Evolutionary conservation across 2,888 invertebrate species (phyloP).

Genomic region (Criorhina ranunculi): DNA sequence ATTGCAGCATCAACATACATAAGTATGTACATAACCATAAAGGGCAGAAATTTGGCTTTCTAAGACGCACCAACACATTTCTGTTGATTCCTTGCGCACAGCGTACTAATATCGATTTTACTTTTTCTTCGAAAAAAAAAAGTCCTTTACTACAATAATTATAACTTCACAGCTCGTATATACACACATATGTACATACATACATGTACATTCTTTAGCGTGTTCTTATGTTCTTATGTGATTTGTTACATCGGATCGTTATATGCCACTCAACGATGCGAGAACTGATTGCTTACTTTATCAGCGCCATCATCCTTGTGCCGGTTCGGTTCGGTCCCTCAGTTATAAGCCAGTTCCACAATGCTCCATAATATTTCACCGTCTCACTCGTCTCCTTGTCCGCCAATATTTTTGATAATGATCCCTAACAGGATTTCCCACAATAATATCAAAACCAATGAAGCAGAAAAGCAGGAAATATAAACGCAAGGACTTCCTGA

Average conservation of each 20-base stretch:
- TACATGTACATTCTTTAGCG: conserved; percentile 10
- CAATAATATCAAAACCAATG: conserved; percentile 69
- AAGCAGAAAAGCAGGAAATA: conserved; percentile 72
- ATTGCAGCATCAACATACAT: not conserved
- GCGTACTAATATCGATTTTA: conserved; percentile 31
- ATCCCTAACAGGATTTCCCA: conserved; percentile 66
- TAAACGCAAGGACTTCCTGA: conserved; percentile 71
- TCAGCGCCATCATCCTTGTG: conserved; percentile 43
- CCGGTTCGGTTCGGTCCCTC: conserved; percentile 7
- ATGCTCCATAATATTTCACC: not conserved
- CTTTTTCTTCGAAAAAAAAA: not conserved
- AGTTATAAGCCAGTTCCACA: conserved; percentile 20
- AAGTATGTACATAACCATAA: not conserved
- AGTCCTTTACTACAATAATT: conserved; percentile 35
- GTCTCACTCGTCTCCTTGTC: not conserved
- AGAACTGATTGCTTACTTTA: conserved; percentile 48
- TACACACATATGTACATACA: not conserved
- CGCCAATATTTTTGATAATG: conserved; percentile 63
- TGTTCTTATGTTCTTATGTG: conserved; percentile 20
- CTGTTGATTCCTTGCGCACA: conserved; percentile 19
- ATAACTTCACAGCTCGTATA: conserved; percentile 20
- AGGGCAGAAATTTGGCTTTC: not conserved
- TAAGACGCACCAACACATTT: not conserved
- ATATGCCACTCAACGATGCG: conserved; percentile 39
- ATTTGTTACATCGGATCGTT: conserved; percentile 16